Percentiles rank a stretch among this genome's conserved stretches.
Evolutionary conservation across 2,797 vertebrate species (phyloP).

Genomic region (Pseudochirops corinnae): DNA sequence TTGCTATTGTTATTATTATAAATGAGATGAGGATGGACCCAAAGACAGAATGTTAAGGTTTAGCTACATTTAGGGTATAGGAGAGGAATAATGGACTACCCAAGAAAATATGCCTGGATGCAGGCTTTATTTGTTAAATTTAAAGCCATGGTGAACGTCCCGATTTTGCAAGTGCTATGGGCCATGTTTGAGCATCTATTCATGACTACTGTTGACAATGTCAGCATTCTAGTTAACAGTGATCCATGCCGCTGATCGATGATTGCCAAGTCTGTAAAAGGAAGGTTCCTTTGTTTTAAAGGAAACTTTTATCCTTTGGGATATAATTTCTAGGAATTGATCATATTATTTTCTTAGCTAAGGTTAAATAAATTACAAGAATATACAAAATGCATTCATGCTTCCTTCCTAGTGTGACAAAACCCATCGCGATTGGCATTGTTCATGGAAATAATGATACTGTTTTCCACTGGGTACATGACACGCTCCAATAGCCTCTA

Average conservation of each 20-base stretch:
- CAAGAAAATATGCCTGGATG: background rate
- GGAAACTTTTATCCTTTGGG: conserved; percentile 10
- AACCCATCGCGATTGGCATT: background rate
- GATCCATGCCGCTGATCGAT: background rate
- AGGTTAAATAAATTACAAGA: conserved; percentile 12
- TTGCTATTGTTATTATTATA: background rate
- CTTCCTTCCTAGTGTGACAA: background rate
- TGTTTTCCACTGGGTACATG: background rate
- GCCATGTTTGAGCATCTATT: conserved; percentile 10
- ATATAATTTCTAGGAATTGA: conserved; percentile 15
- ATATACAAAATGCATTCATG: background rate
- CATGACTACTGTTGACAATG: background rate
- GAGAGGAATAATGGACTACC: background rate
- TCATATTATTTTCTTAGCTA: conserved; percentile 9
- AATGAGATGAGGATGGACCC: background rate
- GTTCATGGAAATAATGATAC: conserved; percentile 6
- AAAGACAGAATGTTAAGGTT: background rate
- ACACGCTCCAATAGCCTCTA: background rate
- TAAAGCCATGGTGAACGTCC: background rate
- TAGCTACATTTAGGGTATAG: background rate
- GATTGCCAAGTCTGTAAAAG: background rate
- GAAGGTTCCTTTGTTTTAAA: background rate
- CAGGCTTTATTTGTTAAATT: conserved; percentile 27
- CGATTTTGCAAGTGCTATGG: background rate
- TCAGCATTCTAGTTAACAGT: conserved; percentile 4